Evolutionary conservation across 2,113 vertebrate genomes (phyloP), one percentile per base, ranked within the genome.

Genomic region (Galeopterus variegatus): DNA sequence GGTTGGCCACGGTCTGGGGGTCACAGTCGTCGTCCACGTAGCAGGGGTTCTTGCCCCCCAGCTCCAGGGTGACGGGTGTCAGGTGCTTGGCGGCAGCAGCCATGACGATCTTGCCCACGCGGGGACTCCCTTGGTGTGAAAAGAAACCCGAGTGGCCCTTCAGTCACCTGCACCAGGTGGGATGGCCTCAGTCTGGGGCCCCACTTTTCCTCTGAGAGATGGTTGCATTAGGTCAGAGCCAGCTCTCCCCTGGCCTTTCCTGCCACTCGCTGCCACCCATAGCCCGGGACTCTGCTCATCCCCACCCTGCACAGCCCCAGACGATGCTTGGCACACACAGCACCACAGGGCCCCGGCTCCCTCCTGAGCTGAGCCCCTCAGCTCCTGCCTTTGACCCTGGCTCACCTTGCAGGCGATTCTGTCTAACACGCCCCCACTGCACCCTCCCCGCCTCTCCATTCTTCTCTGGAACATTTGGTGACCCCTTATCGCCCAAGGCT

Each of bases 31-130:
- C 98, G 0, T 99, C 99, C 75, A 99, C 98, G 0, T 99, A 98
- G 94, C 99, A 99, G 18, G 99, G 99, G 98, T 99, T 99, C 98
- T 99, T 99, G 64, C 99, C 99, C 1, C 99, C 99, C 94, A 99
- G 98, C 98, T 99, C 99, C 98, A 99, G 98, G 0, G 99, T 99
- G 96, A 99, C 90, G 0, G 99, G 99, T 0, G 99, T 99, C 94
- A 99, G 96, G 94, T 99, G 98, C 88, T 98, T 95, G 0, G 99
- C 97, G 0, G 99, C 99, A 0, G 99, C 99, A 0, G 97, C 97
- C 98, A 99, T 99, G 36, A 99, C 72, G 0, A 96, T 90, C 96
- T 45, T 99, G 5, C 98, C 99, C 36, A 99, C 98, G 0, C 4
- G 0, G 8, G 94, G 0, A 67, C 95, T 98, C 73, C 98, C 98